Percentiles rank a stretch among this genome's conserved stretches.
These are phyloP conservation scores for Stichopus horrens DNA, from an alignment of 53 echinoderm and acorn worm species.

Conservation along the genomic window DNA sequence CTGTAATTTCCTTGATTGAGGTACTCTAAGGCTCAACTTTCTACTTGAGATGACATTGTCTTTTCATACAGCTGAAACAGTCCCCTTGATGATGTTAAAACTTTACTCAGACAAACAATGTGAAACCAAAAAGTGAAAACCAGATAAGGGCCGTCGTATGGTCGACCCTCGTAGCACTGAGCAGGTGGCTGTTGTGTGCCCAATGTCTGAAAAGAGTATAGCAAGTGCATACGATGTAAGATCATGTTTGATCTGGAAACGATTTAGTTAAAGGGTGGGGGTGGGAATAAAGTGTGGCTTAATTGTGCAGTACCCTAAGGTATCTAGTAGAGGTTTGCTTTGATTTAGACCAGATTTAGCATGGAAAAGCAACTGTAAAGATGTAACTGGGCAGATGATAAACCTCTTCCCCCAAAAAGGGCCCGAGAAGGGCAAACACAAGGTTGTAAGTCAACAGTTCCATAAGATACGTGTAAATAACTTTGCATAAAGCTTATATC, in stretches of 20 bases:
- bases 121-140: slow-evolving; percentile 12
- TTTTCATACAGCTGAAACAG: not conserved
- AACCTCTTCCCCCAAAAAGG: no score
- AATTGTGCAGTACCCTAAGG: no score
- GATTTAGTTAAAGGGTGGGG: not conserved
- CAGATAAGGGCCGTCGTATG: slow-evolving; percentile 6
- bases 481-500: no score
- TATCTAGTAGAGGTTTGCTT: no score
- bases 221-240: not conserved
- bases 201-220: not conserved
- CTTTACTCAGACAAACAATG: not conserved
- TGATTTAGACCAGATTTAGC: no score
- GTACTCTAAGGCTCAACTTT: slow-evolving; percentile 3
- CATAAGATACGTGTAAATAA: no score
- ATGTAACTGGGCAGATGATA: no score
- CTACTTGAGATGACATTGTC: slow-evolving; percentile 14
- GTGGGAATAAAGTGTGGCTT: no score
- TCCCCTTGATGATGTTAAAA: not conserved
- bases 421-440: no score
- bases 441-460: no score
- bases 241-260: not conserved
- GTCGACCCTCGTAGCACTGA: not conserved
- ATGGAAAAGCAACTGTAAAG: no score
- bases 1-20: not conserved
- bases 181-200: not conserved